Evolutionary conservation across 2,888 invertebrate species (phyloP), one percentile per base, ranked within the genome.

Genomic region (Maniola hyperantus): DNA sequence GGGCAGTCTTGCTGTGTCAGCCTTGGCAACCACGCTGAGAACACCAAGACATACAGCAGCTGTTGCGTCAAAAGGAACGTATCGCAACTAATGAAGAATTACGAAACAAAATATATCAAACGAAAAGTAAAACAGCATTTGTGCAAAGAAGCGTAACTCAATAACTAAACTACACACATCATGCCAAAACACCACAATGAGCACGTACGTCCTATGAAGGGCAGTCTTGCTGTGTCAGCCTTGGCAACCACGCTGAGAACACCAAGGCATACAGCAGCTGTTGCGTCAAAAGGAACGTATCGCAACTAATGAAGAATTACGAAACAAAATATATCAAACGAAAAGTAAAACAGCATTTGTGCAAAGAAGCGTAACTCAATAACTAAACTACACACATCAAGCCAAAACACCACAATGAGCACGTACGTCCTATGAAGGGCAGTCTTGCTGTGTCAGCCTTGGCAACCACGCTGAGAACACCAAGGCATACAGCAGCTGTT

Each of bases 191-290:
- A 10, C 36, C 7, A 36, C 7, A 10, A 36, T 36, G 36, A 36
- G 36, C 36, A 55, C 36, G 5, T 18, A 15, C n/a, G 34, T 34
- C 34, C 34, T 6, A 34, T 96, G 79, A 15, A 34, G 34, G 34
- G 34, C n/a, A 54, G 20, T 53, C 33, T 53, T 7, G 96, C 95
- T 34, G 97, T 96, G 83, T 97, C 97, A 20, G 95, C 96, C 84
- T 97, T 98, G 71, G 98, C 97, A 74, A 98, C 98, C 81, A 98
- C 96, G 77, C 97, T 96, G 34, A 97, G 97, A 60, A 96, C 96
- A n/a, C 96, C 96, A 74, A 97, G 94, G 18, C 15, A 48, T 2
- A 18, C 15, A 7, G 18, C 5, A 0, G n/a, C n/a, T n/a, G n/a
- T n/a, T 13, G 6, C 44, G n/a, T n/a, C 99, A 90, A 97, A 96